Percentiles rank a stretch among this genome's conserved stretches.
Evolutionary conservation across 1,140 invertebrate genomes (phyloP).

Genomic region (Frieseomelitta varia): DNA sequence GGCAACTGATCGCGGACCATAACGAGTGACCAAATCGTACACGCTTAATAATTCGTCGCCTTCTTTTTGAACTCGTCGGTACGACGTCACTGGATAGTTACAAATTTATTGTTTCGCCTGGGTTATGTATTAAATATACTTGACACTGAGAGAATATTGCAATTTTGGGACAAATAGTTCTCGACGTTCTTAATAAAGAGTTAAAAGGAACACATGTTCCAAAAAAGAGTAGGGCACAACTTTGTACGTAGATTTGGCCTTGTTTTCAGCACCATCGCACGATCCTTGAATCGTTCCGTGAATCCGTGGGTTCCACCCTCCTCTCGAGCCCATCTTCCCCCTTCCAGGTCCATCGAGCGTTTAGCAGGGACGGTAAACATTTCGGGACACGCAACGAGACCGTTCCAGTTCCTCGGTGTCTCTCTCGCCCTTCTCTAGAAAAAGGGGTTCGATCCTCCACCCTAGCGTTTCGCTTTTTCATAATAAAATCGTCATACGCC

Average conservation of each 20-base stretch:
- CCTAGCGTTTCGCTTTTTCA: constrained; percentile 67
- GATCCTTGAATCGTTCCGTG: not conserved
- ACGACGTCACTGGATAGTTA: no score
- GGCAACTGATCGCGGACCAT: no score
- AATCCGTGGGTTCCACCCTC: not conserved
- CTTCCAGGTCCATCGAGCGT: constrained; percentile 37
- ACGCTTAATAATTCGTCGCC: no score
- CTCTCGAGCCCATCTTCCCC: not conserved
- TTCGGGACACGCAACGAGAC: constrained; percentile 68
- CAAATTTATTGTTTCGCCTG: no score
- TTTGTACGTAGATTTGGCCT: not conserved
- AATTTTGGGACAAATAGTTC: no score
- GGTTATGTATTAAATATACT: no score
- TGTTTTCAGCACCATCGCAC: not conserved
- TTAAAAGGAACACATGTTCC: not conserved
- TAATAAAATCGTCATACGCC: constrained; percentile 69
- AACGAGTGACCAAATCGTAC: no score
- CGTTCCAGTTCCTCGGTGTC: constrained; percentile 38
- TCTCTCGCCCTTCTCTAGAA: constrained; percentile 39
- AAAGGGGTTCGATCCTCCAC: constrained; percentile 67
- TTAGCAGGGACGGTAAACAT: constrained; percentile 71
- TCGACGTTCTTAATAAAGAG: no score
- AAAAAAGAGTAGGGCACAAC: not conserved
- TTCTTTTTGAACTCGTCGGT: no score
- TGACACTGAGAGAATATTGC: no score